A percentile compares a stretch with the other conserved stretches of the same genome.
Evolutionary conservation across 2,113 vertebrate species (phyloP).

Genomic region (Tenebrosternarchus preto): DNA sequence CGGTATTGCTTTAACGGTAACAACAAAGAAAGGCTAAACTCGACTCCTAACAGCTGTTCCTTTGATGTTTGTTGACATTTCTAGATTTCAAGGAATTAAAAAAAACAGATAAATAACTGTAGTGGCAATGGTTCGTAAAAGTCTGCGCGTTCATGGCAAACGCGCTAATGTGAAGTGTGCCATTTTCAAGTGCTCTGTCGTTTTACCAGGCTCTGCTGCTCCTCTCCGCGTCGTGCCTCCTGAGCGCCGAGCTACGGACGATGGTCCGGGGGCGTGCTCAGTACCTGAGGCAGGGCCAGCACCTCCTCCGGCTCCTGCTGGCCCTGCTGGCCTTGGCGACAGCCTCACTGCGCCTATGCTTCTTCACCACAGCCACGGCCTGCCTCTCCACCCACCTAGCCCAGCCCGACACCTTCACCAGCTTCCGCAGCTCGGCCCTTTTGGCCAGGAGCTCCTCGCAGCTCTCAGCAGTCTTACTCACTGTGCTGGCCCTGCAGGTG

Average conservation of each 20-base stretch:
- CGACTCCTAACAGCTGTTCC: neutral
- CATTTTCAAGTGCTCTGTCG: neutral
- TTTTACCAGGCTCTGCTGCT: slow-evolving; percentile 69
- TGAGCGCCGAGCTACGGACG: slow-evolving; percentile 61
- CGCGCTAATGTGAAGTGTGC: neutral
- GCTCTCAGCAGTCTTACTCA: slow-evolving; percentile 71
- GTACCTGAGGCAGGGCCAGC: slow-evolving; percentile 48
- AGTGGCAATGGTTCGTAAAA: too few relatives aligned
- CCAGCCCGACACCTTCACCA: slow-evolving; percentile 59
- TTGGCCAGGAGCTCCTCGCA: slow-evolving; percentile 63
- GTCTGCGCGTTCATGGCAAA: too few relatives aligned
- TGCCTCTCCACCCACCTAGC: slow-evolving; percentile 60
- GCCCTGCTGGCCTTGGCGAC: slow-evolving; percentile 66
- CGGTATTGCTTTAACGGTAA: slow-evolving; percentile 68
- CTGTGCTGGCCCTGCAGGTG: slow-evolving; percentile 73
- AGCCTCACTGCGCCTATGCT: slow-evolving; percentile 67
- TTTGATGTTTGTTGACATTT: neutral
- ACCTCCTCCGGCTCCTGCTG: slow-evolving; percentile 66
- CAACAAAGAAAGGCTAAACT: neutral
- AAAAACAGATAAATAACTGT: neutral
- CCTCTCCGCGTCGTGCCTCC: slow-evolving; percentile 65
- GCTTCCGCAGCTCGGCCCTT: slow-evolving; percentile 67
- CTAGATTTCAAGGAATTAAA: too few relatives aligned
- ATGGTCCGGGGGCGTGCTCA: slow-evolving; percentile 53
- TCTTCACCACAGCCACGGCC: slow-evolving; percentile 53